Base-by-base conservation (phyloP, 2,797 vertebrate genomes). In the Sciurus vulgaris region DNA sequence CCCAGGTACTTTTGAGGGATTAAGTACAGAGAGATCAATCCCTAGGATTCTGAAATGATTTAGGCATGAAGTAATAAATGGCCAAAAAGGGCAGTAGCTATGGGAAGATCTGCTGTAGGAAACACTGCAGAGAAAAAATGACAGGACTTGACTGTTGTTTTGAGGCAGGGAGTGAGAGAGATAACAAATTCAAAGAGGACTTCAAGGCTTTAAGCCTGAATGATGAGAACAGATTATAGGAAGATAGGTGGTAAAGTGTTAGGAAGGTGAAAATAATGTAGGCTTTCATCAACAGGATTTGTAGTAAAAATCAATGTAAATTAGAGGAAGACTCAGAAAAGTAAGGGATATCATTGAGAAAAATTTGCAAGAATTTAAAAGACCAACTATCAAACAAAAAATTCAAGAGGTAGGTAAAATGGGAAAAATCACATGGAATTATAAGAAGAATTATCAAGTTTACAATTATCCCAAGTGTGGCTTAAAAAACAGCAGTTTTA, bases 351-450 rank as follows among this genome's bases (percentile, higher is more conserved):
- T 84, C 18, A 38, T 91, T 88, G 92, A 73, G 38, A 59, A 24
- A 88, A 78, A 33, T 92, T 78, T 59, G 9, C 51, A 56, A 86
- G 67, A 44, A 33, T 94, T 89, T 74, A 59, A 73, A 49, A 65
- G 56, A 74, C 74, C 73, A n/a, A 7, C 51, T 61, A 30, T 76
- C 38, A 38, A 38, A 38, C 77, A 85, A 73, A 51, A 83, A 74
- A 74, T 79, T 63, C 2, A 87, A 12, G 3, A 77, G 14, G 11
- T 65, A n/a, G 84, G 47, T 38, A 63, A 51, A 63, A 86, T 63
- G 56, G n/a, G 26, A 38, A 70, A 51, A 38, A 20, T 56, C 7
- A 65, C 5, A n/a, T 26, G 49, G 2, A 59, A 41, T 28, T 73
- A 73, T 14, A 84, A 77, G 44, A 20, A 47, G 49, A 63, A 12